These are phyloP conservation scores for Drosophila emarginata DNA, from an alignment of 2,888 invertebrate genomes.

Conservation along the genomic window DNA sequence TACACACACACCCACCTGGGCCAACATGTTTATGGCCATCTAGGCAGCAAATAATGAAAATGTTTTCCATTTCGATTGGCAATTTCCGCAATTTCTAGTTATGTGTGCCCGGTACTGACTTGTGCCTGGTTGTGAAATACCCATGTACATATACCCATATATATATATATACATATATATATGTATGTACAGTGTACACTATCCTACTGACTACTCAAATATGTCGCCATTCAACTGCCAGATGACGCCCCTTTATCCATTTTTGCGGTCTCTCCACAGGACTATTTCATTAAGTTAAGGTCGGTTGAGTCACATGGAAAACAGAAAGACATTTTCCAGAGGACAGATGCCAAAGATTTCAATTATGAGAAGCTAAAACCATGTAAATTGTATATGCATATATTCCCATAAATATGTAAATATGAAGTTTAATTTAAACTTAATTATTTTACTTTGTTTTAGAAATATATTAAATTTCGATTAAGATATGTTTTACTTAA, in stretches of 20 bases:
- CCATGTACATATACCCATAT: neutral
- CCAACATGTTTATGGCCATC: slow-evolving; percentile 62
- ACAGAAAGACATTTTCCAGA: too few species aligned
- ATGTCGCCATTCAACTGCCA: slow-evolving; percentile 45
- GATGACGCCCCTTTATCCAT: slow-evolving; percentile 5
- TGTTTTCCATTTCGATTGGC: slow-evolving; percentile 79
- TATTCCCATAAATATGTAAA: too few species aligned
- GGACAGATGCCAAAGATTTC: too few species aligned
- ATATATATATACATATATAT: too few species aligned
- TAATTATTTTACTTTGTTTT: too few species aligned
- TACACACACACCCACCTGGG: slow-evolving; percentile 59
- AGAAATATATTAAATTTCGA: too few species aligned
- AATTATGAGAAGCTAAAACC: too few species aligned
- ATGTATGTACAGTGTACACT: neutral
- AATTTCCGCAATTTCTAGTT: slow-evolving; percentile 77
- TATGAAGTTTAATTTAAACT: too few species aligned
- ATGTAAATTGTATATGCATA: too few species aligned
- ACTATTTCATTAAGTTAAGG: neutral
- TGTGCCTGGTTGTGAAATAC: slow-evolving; percentile 56
- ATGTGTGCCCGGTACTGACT: slow-evolving; percentile 18
- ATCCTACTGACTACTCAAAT: slow-evolving; percentile 51
- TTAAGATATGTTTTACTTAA: too few species aligned
- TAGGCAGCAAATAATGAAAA: slow-evolving; percentile 73
- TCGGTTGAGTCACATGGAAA: neutral
- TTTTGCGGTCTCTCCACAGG: slow-evolving; percentile 36